Evolutionary conservation across 30 jellyfish, hydroid and myxozoan genomes (phyloP).

Genomic region (Cassiopea andromeda): DNA sequence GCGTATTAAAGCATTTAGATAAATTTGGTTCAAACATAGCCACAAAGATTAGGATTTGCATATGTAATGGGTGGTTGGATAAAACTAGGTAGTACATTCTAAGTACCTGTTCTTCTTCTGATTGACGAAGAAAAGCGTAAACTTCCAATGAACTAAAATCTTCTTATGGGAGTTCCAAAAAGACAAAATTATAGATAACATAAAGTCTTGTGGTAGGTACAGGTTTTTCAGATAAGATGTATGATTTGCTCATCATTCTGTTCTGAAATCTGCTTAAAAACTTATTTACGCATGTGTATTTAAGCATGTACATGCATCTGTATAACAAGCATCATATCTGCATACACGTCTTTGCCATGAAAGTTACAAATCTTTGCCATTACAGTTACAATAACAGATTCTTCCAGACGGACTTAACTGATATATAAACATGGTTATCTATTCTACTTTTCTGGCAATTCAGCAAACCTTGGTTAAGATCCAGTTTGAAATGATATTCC

Average conservation of each 20-base stretch:
- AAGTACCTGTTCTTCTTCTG: conserved; percentile 26
- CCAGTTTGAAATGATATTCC: too few relatives aligned
- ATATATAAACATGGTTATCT: too few relatives aligned
- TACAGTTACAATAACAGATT: neutral
- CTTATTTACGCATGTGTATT: too few relatives aligned
- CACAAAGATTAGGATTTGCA: conserved; percentile 17
- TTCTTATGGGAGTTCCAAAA: conserved; percentile 16
- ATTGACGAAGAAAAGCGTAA: neutral
- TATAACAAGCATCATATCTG: neutral
- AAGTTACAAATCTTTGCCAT: neutral
- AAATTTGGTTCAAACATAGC: conserved; percentile 18
- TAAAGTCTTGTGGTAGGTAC: conserved; percentile 34
- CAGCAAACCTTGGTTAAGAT: too few relatives aligned
- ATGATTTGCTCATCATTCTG: neutral
- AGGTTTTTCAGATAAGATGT: neutral
- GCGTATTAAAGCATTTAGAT: conserved; percentile 5
- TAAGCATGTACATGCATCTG: too few relatives aligned
- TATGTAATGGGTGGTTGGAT: conserved; percentile 26
- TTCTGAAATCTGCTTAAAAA: neutral
- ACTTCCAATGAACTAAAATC: conserved; percentile 26
- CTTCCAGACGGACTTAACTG: neutral
- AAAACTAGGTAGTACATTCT: conserved; percentile 21
- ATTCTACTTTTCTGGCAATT: too few relatives aligned
- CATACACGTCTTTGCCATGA: neutral
- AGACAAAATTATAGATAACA: neutral